Conservation (phyloP, 2,113 vertebrate genomes). For the Chauna torquata region DNA sequence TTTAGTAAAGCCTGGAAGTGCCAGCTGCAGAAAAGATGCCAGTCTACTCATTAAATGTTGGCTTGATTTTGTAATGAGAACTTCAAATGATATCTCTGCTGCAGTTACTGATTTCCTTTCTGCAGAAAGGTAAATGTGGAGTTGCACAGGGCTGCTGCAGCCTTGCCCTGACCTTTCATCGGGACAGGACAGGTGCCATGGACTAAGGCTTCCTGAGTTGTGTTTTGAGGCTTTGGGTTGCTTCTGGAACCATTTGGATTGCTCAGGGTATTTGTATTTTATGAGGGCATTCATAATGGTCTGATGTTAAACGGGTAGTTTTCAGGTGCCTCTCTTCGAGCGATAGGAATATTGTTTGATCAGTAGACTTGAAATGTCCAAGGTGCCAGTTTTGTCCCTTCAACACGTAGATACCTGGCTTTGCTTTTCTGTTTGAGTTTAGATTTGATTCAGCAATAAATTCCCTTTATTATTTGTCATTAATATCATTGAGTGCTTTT, state of each 20-base stretch:
- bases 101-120: background rate
- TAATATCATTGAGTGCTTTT: background rate
- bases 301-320: background rate
- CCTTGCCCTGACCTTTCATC: fast-evolving
- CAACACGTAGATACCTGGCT: background rate
- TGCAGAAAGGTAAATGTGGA: background rate
- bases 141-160: background rate
- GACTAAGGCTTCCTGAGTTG: background rate
- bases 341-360: background rate
- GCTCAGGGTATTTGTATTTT: background rate
- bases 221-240: background rate
- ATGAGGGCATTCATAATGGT: background rate
- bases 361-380: background rate
- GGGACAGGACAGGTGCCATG: background rate
- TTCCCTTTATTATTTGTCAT: background rate
- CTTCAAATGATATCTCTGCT: background rate
- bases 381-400: background rate
- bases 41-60: background rate
- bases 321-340: background rate
- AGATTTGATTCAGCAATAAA: background rate
- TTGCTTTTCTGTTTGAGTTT: background rate
- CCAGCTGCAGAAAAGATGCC: background rate
- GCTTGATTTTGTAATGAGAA: background rate
- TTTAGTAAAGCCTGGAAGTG: background rate
- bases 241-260: background rate